A percentile compares a stretch with the other conserved stretches of the same genome.
phyloP scores from a whole-genome alignment of 2,797 vertebrate species.

The Discoglossus pictus region DNA sequence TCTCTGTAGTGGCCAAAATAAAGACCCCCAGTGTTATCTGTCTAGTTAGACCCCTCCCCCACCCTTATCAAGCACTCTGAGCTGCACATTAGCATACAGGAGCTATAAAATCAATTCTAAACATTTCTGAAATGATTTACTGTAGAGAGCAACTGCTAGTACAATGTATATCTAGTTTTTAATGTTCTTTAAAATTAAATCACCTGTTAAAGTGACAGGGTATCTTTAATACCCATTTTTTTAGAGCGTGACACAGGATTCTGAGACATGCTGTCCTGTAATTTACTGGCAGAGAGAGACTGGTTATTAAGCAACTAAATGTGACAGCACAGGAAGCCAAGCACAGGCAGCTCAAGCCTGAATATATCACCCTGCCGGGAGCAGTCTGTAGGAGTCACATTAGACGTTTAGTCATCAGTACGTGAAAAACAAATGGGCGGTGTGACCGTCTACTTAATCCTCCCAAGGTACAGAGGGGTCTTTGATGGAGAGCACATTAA shows the following conservation, averaged over 20 bases:
- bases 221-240: no score
- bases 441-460: slow-evolving; percentile 10
- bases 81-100: no score
- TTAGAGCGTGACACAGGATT: no score
- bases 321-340: slow-evolving; percentile 2
- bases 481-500: slow-evolving; percentile 2
- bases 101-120: no score
- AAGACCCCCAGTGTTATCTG: no score
- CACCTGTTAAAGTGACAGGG: background rate
- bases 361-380: background rate
- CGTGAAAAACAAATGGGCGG: slow-evolving; percentile 17
- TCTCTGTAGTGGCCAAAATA: no score
- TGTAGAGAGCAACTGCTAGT: no score
- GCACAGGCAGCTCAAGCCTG: background rate
- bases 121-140: no score
- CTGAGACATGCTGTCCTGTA: slow-evolving; percentile 5
- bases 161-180: no score
- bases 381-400: slow-evolving; percentile 29
- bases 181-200: no score
- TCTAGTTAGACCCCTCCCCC: no score
- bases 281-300: slow-evolving; percentile 28
- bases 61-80: no score
- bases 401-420: slow-evolving; percentile 33
- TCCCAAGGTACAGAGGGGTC: slow-evolving; percentile 12
- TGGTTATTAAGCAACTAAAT: slow-evolving; percentile 10